Conservation (phyloP, 1,140 invertebrate species). For the Calliphora vicina region DNA sequence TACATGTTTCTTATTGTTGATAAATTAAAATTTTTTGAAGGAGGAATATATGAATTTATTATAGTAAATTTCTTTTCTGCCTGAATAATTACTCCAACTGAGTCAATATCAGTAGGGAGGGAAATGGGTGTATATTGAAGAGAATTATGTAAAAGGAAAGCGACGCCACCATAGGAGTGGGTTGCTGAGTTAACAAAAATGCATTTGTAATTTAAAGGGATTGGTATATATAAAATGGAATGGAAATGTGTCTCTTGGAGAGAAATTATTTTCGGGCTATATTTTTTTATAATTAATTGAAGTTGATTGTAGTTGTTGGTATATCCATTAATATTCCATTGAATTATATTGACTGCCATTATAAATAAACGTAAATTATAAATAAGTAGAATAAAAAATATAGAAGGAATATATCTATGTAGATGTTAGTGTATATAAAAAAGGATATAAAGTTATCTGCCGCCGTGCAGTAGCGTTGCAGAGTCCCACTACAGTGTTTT, state of each 20-base stretch:
- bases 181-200: background rate
- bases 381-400: too few relatives aligned
- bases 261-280: background rate
- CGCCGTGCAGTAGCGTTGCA: too few relatives aligned
- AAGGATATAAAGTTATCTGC: too few relatives aligned
- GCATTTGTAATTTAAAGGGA: conserved; percentile 48
- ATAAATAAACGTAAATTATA: too few relatives aligned
- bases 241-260: background rate
- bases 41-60: background rate
- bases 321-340: too few relatives aligned
- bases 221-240: conserved; percentile 34
- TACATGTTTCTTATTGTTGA: background rate
- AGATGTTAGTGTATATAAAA: too few relatives aligned
- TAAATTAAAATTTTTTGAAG: background rate
- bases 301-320: too few relatives aligned
- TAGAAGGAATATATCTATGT: too few relatives aligned
- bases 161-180: background rate
- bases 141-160: background rate
- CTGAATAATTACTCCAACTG: background rate
- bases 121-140: background rate
- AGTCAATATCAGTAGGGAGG: background rate
- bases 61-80: background rate
- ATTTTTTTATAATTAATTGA: too few relatives aligned
- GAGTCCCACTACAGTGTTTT: too few relatives aligned
- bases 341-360: too few relatives aligned